Percentiles rank a stretch among this genome's conserved stretches.
Conservation (phyloP, 2,797 vertebrate species). For the Pseudochromis fuscus region DNA sequence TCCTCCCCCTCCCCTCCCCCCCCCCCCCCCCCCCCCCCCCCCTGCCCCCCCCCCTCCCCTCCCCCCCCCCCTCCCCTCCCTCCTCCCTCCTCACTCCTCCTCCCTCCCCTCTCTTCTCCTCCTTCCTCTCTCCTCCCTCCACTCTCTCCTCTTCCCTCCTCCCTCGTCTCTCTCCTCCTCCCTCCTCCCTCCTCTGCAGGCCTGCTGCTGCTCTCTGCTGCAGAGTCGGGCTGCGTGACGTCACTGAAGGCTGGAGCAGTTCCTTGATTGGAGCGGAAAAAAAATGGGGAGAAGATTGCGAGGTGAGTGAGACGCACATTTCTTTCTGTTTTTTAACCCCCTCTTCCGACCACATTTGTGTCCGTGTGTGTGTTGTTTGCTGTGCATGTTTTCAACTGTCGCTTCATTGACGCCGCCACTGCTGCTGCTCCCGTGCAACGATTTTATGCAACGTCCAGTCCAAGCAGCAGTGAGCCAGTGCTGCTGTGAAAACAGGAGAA, state of each 20-base stretch:
- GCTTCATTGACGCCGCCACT: slow-evolving; percentile 40
- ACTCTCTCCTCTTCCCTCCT: neutral
- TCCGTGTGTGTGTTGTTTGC: neutral
- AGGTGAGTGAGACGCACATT: slow-evolving; percentile 83
- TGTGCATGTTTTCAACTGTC: slow-evolving; percentile 14
- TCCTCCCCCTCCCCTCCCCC: no score
- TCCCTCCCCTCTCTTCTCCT: neutral
- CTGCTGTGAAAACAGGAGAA: slow-evolving; percentile 42
- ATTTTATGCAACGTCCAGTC: slow-evolving; percentile 55
- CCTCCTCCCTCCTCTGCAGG: slow-evolving; percentile 78
- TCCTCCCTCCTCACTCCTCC: no score
- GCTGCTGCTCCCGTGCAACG: slow-evolving; percentile 44
- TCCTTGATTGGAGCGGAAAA: slow-evolving; percentile 78
- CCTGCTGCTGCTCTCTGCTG: slow-evolving; percentile 82
- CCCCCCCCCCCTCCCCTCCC: no score
- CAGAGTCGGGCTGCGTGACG: slow-evolving; percentile 87
- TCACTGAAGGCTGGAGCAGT: slow-evolving; percentile 84
- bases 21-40: no score
- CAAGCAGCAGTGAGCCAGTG: slow-evolving; percentile 28
- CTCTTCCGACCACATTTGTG: slow-evolving; percentile 24
- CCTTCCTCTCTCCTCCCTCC: neutral
- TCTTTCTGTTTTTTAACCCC: slow-evolving; percentile 40
- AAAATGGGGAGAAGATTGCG: slow-evolving; percentile 82
- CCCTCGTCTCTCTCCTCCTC: slow-evolving; percentile 44
- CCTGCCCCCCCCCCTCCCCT: no score